Conservation (phyloP, 2,113 vertebrate species). For the Oreocharis arfaki region DNA sequence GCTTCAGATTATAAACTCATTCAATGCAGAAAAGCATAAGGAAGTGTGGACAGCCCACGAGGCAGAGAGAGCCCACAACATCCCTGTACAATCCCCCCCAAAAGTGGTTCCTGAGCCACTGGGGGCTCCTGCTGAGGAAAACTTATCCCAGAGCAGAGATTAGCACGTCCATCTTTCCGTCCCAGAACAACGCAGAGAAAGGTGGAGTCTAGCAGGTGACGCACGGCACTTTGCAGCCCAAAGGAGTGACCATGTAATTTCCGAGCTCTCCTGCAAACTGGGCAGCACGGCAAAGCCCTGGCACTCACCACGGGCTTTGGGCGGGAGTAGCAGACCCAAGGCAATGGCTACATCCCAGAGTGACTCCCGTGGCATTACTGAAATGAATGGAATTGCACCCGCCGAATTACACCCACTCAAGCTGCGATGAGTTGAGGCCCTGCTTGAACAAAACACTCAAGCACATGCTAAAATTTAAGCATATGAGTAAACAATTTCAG, state of each 20-base stretch:
- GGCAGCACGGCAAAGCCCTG: accelerated
- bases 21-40: neutral
- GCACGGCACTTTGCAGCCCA: accelerated
- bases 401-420: neutral
- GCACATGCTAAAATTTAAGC: conserved; percentile 40
- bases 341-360: neutral
- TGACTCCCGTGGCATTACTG: neutral
- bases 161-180: neutral
- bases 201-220: neutral
- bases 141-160: neutral
- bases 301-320: neutral
- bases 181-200: neutral
- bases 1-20: neutral
- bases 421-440: neutral
- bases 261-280: neutral
- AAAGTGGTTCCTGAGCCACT: neutral
- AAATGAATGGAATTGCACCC: conserved; percentile 33
- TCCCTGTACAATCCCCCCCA: neutral
- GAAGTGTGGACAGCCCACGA: neutral
- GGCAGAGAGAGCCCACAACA: neutral
- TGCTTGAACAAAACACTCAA: conserved; percentile 43
- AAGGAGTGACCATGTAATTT: neutral
- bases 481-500: conserved; percentile 29
- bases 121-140: neutral
- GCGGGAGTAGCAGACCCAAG: neutral